Evolutionary conservation across 2,797 vertebrate species (phyloP).

Genomic region (Acipenser oxyrinchus): DNA sequence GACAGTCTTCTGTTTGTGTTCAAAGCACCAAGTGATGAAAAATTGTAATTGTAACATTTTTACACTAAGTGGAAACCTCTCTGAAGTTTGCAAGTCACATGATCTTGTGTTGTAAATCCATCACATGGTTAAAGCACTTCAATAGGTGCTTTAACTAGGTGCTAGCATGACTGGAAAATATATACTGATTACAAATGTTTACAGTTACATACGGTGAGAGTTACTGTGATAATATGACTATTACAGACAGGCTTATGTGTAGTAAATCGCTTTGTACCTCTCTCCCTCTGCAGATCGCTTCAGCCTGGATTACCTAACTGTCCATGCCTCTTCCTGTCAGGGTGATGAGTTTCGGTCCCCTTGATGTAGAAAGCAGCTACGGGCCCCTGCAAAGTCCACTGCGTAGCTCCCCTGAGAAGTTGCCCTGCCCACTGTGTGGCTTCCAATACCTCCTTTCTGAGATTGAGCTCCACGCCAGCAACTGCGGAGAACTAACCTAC

Average conservation of each 20-base stretch:
- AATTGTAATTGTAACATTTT: too few relatives aligned
- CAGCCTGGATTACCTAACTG: slow-evolving; percentile 37
- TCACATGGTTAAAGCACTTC: background rate
- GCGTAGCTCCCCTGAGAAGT: slow-evolving; percentile 22
- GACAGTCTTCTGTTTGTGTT: too few relatives aligned
- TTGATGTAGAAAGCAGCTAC: slow-evolving; percentile 7
- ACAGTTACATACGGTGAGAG: too few relatives aligned
- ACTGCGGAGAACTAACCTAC: slow-evolving; percentile 42
- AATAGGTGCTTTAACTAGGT: too few relatives aligned
- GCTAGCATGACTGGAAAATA: too few relatives aligned
- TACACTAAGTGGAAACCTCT: too few relatives aligned
- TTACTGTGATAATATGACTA: background rate
- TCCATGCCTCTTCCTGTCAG: slow-evolving; percentile 50
- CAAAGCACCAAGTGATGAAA: too few relatives aligned
- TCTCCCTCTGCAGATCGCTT: slow-evolving; percentile 42
- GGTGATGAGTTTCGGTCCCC: slow-evolving; percentile 29
- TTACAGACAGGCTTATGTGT: background rate
- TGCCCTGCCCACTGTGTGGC: slow-evolving; percentile 55
- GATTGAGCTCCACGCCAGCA: slow-evolving; percentile 54
- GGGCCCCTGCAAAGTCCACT: slow-evolving; percentile 5
- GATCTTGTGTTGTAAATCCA: background rate
- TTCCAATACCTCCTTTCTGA: slow-evolving; percentile 33
- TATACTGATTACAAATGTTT: too few relatives aligned
- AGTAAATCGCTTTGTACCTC: background rate
- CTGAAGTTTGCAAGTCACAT: too few relatives aligned